Conservation (phyloP, 2,113 vertebrate genomes). For the Pygoscelis adeliae region DNA sequence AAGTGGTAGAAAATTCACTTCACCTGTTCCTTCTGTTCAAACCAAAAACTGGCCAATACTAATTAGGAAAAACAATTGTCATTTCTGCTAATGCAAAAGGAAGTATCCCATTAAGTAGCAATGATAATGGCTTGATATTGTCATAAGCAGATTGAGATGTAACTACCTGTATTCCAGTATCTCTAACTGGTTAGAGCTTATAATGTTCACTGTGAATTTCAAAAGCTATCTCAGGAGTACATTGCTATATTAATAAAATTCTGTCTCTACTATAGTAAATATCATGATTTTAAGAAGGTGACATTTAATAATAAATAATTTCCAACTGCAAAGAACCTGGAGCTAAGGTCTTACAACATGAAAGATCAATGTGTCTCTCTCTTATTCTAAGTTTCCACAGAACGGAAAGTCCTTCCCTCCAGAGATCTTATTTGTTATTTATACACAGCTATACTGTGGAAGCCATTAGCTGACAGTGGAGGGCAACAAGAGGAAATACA, state of each 20-base stretch:
- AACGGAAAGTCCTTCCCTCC: not conserved
- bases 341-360: not conserved
- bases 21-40: not conserved
- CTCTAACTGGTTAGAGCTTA: not conserved
- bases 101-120: constrained; percentile 3
- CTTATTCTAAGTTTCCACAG: not conserved
- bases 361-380: not conserved
- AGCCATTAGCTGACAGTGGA: not conserved
- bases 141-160: not conserved
- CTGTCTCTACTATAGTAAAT: not conserved
- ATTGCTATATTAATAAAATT: not conserved
- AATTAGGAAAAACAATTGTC: not conserved
- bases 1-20: not conserved
- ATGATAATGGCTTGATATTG: not conserved
- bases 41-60: not conserved
- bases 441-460: not conserved
- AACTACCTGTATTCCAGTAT: not conserved
- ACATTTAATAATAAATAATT: not conserved
- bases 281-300: not conserved
- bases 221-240: not conserved
- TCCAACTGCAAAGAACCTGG: not conserved
- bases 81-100: not conserved
- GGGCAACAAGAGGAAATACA: not conserved
- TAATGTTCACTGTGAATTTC: not conserved
- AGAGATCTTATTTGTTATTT: not conserved